Base-by-base conservation (phyloP, 2,797 vertebrate species). In the Ctenochaetus hawaiiensis region DNA sequence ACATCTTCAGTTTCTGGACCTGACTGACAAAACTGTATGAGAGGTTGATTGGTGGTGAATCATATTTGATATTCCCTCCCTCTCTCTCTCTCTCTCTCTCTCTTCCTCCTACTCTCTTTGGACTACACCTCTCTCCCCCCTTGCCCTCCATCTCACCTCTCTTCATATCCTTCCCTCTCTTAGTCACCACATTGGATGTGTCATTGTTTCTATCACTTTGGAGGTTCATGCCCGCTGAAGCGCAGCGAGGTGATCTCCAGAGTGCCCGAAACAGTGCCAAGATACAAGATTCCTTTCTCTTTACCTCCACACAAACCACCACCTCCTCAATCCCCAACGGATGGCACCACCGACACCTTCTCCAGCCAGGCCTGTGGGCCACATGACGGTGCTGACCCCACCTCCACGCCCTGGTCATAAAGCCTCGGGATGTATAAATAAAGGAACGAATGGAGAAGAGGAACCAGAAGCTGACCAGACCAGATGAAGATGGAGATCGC, bases 141-240 rank as follows among this genome's bases (percentile, higher is more conserved):
- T 67, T 90, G 74, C 72, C 85, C 82, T 77, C 80, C 76, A 56
- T 43, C 85, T 85, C 86, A 75, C 87, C 85, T 84, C 87, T 74
- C 78, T 70, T 73, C 75, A 30, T 78, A 59, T 69, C 78, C 81
- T 74, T 80, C 77, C 82, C 86, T 89, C 89, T 91, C 91, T 95
- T 95, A 95, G 93, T 96, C 94, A 95, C 92, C 23, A 41, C 69
- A 49, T 67, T 74, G 82, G 86, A 94, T 95, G 94, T 95, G 94
- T 95, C 96, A 97, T 96, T 95, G 94, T 97, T 98, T 97, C 93
- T 96, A 91, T 92, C 92, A 83, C 87, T 94, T 91, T 92, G 82
- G 95, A 94, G 94, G 96, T 96, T 97, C 95, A 96, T 96, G 96
- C 95, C 95, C 90, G 92, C 93, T 95, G 95, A 93, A 96, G 95